These are phyloP conservation scores for Nematolebias whitei DNA, from an alignment of 2,113 vertebrate species.

Conservation along the genomic window DNA sequence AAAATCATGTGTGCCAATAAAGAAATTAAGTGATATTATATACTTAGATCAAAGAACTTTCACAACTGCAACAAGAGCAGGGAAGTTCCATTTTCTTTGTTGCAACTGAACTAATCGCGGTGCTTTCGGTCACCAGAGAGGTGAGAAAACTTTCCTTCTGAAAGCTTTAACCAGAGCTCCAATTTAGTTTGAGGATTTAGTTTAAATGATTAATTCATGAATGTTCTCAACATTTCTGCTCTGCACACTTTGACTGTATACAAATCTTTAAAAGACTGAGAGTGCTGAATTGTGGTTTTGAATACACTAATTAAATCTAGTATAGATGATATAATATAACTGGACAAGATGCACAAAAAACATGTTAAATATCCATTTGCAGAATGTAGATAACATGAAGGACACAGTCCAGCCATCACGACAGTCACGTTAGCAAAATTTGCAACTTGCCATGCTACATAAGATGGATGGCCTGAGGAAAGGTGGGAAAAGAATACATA, in stretches of 20 bases:
- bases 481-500: constrained; percentile 77
- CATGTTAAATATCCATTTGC: not conserved
- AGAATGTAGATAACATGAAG: constrained; percentile 42
- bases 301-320: not conserved
- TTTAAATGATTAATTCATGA: not conserved
- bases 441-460: constrained; percentile 67
- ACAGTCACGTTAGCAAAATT: constrained; percentile 57
- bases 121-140: no score
- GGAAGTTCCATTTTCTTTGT: no score
- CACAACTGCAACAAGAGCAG: no score
- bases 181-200: not conserved
- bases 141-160: no score
- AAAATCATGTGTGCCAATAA: no score
- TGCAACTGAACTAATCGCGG: no score
- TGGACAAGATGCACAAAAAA: not conserved
- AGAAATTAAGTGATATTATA: no score
- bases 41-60: no score
- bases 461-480: constrained; percentile 70
- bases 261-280: not conserved
- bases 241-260: not conserved
- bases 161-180: no score
- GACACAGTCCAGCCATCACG: constrained; percentile 53
- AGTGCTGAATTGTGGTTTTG: not conserved
- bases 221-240: not conserved
- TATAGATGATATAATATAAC: not conserved